Evolutionary conservation across 2,113 vertebrate species (phyloP).

Genomic region (Hemibagrus wyckioides): DNA sequence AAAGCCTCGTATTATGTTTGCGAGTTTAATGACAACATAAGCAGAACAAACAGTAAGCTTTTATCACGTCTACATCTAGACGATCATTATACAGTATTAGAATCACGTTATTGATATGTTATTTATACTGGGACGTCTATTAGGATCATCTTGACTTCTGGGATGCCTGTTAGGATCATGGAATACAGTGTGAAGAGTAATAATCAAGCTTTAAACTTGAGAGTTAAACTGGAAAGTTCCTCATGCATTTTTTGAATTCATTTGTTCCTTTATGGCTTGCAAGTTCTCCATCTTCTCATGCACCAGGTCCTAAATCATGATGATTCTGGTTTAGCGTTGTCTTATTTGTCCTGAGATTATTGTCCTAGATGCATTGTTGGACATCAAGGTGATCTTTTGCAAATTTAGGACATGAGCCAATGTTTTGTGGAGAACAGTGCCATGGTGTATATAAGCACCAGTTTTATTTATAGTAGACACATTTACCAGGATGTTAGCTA

Average conservation of each 20-base stretch:
- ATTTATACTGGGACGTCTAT: too few species aligned
- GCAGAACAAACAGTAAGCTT: neutral
- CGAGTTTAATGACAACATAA: neutral
- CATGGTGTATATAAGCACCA: neutral
- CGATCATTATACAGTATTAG: neutral
- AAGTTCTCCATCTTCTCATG: neutral
- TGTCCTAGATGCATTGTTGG: neutral
- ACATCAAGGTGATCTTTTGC: neutral
- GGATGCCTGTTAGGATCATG: too few species aligned
- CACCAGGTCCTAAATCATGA: neutral
- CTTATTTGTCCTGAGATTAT: neutral
- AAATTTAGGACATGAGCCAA: neutral
- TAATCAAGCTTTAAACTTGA: neutral
- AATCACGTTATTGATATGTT: too few species aligned
- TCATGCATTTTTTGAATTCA: neutral
- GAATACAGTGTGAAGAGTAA: neutral
- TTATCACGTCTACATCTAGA: neutral
- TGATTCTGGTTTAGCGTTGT: neutral
- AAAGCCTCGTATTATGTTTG: neutral
- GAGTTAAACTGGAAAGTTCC: neutral
- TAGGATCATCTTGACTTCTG: neutral
- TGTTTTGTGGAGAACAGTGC: neutral
- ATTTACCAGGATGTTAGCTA: neutral
- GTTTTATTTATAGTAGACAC: neutral
- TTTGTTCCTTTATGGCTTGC: neutral